phyloP scores from a whole-genome alignment of 2,797 vertebrate species.

The Serranus cabrilla region DNA sequence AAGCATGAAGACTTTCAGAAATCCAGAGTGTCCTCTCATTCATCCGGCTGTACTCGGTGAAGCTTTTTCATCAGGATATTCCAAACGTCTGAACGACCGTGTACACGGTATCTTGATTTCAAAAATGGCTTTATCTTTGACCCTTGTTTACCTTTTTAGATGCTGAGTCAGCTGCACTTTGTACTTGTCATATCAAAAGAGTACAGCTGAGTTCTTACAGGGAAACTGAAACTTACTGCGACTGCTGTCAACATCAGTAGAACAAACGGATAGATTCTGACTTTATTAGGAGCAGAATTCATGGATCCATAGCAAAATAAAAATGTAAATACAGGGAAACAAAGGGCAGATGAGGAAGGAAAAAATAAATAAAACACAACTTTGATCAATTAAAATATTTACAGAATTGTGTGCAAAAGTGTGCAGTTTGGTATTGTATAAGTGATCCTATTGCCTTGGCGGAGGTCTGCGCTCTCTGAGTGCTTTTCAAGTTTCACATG shows the following conservation, averaged over 20 bases:
- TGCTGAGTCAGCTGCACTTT: slow-evolving; percentile 57
- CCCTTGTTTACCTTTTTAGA: slow-evolving; percentile 34
- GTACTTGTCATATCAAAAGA: slow-evolving; percentile 18
- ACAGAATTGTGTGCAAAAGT: no score
- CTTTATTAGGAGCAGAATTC: no score
- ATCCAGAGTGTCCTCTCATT: not conserved
- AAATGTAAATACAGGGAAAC: no score
- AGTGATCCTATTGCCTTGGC: no score
- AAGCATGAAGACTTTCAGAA: not conserved
- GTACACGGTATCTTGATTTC: not conserved
- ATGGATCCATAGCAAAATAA: no score
- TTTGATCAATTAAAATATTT: no score
- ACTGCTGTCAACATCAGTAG: not conserved
- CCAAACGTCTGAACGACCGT: not conserved
- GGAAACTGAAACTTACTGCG: slow-evolving; percentile 27
- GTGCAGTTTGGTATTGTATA: no score
- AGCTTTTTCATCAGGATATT: not conserved
- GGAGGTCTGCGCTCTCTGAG: no score
- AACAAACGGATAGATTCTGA: no score
- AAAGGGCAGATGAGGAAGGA: no score
- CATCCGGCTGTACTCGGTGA: not conserved
- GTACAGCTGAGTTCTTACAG: not conserved
- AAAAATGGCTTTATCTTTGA: slow-evolving; percentile 36
- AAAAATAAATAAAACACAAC: no score
- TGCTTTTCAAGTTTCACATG: no score